Evolutionary conservation across 2,113 vertebrate genomes (phyloP).

Genomic region (Australoheros scitulus): DNA sequence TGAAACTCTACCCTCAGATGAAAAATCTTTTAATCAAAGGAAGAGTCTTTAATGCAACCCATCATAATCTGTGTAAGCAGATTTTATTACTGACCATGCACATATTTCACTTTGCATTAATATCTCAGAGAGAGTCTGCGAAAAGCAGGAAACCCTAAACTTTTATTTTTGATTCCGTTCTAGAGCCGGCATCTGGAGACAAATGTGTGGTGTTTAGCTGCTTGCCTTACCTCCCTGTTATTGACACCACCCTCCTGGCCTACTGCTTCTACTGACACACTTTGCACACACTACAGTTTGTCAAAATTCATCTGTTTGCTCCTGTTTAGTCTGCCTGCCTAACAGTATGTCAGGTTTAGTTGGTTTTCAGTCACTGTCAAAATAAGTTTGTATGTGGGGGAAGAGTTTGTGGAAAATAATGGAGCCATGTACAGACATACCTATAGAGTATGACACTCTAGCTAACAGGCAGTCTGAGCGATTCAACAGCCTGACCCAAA

Average conservation of each 20-base stretch:
- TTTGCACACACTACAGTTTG: slow-evolving; percentile 43
- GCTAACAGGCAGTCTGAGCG: slow-evolving; percentile 45
- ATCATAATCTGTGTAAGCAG: slow-evolving; percentile 73
- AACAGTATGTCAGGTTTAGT: slow-evolving; percentile 44
- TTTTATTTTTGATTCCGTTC: slow-evolving; percentile 13
- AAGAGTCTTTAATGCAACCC: slow-evolving; percentile 64
- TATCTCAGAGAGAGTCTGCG: slow-evolving; percentile 39
- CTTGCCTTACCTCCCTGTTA: slow-evolving; percentile 17
- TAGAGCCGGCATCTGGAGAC: slow-evolving; percentile 19
- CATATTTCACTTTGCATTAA: slow-evolving; percentile 50
- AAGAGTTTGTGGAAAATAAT: slow-evolving; percentile 54
- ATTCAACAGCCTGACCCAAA: slow-evolving; percentile 61
- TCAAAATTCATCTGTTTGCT: slow-evolving; percentile 46
- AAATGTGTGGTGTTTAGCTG: slow-evolving; percentile 32
- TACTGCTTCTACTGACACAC: slow-evolving; percentile 18
- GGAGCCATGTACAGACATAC: slow-evolving; percentile 34
- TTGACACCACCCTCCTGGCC: slow-evolving; percentile 50
- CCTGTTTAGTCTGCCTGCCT: slow-evolving; percentile 26
- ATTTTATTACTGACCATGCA: slow-evolving; percentile 77
- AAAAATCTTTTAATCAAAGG: slow-evolving; percentile 74
- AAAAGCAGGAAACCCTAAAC: slow-evolving; percentile 7
- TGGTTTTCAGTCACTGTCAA: slow-evolving; percentile 61
- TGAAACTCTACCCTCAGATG: slow-evolving; percentile 63
- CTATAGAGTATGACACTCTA: slow-evolving; percentile 50
- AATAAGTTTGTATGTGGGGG: slow-evolving; percentile 45